Base-by-base conservation (phyloP, 2,888 invertebrate genomes). In the Cerastis rubricosa region DNA sequence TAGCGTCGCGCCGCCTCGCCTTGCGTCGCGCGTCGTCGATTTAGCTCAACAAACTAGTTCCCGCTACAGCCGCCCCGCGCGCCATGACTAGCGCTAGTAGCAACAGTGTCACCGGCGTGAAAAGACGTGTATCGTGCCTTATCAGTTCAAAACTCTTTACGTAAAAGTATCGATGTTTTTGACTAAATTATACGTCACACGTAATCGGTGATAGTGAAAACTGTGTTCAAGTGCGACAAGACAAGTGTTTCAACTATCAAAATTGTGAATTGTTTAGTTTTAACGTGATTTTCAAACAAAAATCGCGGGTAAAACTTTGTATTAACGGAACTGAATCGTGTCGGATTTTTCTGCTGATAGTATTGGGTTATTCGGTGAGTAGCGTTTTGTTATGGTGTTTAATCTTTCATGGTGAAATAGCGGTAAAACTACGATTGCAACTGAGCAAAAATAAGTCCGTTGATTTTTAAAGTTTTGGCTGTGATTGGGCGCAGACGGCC, bases 261-360 rank as follows among this genome's bases (percentile, higher is more conserved):
- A 87, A 92, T 92, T 90, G 86, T 89, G 83, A 84, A 71, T 81
- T 86, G 69, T 81, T 81, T 66, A 84, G 93, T 94, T 95, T 94
- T 95, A 85, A 87, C 91, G 94, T 91, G 94, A 88, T 96, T 96
- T 95, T 94, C 88, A 82, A 87, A 89, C 85, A 89, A 91, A 94
- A 96, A 96, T 94, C 93, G 89, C 94, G 91, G 90, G 92, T 88
- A 91, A 93, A 96, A 94, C 94, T 93, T 92, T 90, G 91, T 91
- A 89, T 91, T 92, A 93, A 93, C 94, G 94, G 94, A 94, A 94
- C 94, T 91, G 88, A 87, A 89, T 92, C 89, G 91, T 89, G 89
- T 92, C 92, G 94, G 94, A 94, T 94, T 94, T 91, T 88, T 90
- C 90, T 89, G 87, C 91, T 89, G 90, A 90, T 93, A 93, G 80